Conservation (phyloP, 2,797 vertebrate species). For the Pyrocephalus nanus region DNA sequence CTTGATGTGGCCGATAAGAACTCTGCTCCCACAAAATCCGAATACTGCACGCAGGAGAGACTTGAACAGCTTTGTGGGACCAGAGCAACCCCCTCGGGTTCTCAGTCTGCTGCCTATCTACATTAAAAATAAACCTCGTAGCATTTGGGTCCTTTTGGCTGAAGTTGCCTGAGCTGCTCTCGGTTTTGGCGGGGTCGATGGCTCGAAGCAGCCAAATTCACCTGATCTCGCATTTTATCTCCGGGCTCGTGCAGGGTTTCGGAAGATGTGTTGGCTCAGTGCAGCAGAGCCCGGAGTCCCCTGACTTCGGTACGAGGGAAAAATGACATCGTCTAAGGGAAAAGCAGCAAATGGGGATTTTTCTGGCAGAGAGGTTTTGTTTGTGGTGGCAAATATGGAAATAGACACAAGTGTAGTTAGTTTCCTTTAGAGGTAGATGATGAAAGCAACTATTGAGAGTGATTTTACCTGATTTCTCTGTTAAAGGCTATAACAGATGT, state of each 20-base stretch:
- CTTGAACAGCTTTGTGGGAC: background rate
- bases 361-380: background rate
- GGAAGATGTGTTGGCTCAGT: fast-evolving
- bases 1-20: background rate
- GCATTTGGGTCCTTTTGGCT: background rate
- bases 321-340: background rate
- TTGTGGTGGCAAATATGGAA: background rate
- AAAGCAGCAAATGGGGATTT: background rate
- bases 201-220: background rate
- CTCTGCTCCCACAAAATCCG: background rate
- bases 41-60: fast-evolving
- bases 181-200: fast-evolving
- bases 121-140: fast-evolving
- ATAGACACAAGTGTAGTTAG: background rate
- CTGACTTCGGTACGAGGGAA: background rate
- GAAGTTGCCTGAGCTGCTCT: background rate
- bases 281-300: background rate
- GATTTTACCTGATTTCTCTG: slow-evolving; percentile 57
- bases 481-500: slow-evolving; percentile 87
- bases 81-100: background rate
- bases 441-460: background rate
- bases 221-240: background rate
- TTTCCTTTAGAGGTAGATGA: background rate
- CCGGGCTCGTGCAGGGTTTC: fast-evolving
- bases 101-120: background rate